A percentile compares a stretch with the other conserved stretches of the same genome.
phyloP scores from a whole-genome alignment of 2,888 invertebrate genomes.

The Selenia dentaria region DNA sequence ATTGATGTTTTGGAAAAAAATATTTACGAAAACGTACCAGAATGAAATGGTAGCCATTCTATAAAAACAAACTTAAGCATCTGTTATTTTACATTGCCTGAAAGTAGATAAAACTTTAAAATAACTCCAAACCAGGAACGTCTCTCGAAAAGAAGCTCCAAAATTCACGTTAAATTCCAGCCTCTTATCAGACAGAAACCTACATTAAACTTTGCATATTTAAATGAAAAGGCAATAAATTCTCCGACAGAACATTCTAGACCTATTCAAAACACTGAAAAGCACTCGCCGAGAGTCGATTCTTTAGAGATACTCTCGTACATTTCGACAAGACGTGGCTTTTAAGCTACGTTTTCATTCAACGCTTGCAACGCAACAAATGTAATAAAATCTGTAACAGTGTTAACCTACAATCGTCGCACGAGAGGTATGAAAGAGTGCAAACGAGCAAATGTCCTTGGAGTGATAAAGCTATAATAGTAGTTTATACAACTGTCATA shows the following conservation, averaged over 20 bases:
- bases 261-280: slow-evolving; percentile 35
- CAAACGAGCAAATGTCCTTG: no score
- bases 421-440: no score
- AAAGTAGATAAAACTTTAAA: no score
- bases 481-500: no score
- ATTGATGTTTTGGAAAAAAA: no score
- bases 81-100: no score
- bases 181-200: slow-evolving; percentile 26
- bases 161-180: slow-evolving; percentile 20
- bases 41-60: no score
- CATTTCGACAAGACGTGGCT: slow-evolving; percentile 21
- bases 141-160: slow-evolving; percentile 8
- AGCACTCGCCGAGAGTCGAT: slow-evolving; percentile 31
- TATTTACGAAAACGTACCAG: no score
- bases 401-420: no score
- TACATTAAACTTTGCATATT: slow-evolving; percentile 34
- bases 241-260: slow-evolving; percentile 29
- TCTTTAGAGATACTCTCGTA: slow-evolving; percentile 22
- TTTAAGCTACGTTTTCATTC: slow-evolving; percentile 10
- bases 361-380: neutral
- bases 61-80: no score
- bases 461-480: no score
- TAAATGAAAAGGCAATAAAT: slow-evolving; percentile 34
- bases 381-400: no score
- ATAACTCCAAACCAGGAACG: slow-evolving; percentile 4